Base-by-base conservation (phyloP, 1,140 invertebrate genomes). In the Heliconius nattereri region DNA sequence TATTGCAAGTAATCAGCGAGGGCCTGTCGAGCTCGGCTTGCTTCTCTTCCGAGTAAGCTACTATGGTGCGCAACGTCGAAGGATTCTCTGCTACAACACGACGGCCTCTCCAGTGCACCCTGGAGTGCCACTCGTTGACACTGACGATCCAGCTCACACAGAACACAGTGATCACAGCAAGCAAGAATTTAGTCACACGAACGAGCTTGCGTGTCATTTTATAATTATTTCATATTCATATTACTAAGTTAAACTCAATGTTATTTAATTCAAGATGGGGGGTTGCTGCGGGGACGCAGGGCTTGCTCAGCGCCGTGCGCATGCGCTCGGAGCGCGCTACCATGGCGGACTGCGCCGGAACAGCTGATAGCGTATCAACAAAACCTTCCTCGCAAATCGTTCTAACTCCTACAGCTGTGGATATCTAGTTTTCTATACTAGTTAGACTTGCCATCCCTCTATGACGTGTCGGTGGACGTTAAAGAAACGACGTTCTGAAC, bases 301-400 rank as follows among this genome's bases (percentile, higher is more conserved):
- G 40, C 5, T 26, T 85, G 80, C 77, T 80, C 57, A 85, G 82
- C 84, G 84, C 86, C 75, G 83, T 85, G 88, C 91, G 91, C 92
- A 92, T 92, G 90, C 92, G 90, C 85, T 86, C 88, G 73, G 85
- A 73, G 76, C 91, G 92, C 89, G 86, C 71, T 85, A 88, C 88
- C 90, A 91, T 91, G 84, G 87, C 90, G 88, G 86, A 92, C 90
- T 92, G 92, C 89, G 85, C 79, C 78, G 85, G 83, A 91, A 89
- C 92, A 92, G 90, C 91, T 93, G 91, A 92, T 92, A 92, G 86
- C 81, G 81, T 94, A 93, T 94, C 91, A 92, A 91, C 92, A 92
- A 90, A 86, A 85, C 88, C 81, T 86, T 85, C 86, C 90, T 91
- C 81, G 78, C 90, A 90, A 91, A 90, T 92, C 88, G 86, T 89